Percentiles rank a stretch among this genome's conserved stretches.
phyloP scores from a whole-genome alignment of 2,888 invertebrate genomes.

The Nemapogon koenigi region DNA sequence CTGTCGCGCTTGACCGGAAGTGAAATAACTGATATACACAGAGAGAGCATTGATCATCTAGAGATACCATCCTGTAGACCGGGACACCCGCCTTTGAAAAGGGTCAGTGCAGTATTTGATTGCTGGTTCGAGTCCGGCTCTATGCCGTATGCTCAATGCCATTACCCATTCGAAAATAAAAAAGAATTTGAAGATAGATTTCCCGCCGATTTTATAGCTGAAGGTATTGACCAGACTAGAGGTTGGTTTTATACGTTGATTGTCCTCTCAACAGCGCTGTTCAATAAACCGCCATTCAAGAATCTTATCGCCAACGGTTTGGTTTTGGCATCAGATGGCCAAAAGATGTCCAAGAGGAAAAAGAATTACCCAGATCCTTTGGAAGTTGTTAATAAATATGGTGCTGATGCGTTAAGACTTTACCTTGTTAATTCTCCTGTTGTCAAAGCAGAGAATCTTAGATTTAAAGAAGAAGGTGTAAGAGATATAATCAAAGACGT shows the following conservation, averaged over 20 bases:
- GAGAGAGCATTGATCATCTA: constrained; percentile 92
- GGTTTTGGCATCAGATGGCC: constrained; percentile 95
- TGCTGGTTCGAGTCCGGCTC: constrained; percentile 99
- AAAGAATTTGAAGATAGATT: constrained; percentile 90
- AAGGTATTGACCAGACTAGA: constrained; percentile 97
- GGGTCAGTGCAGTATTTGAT: constrained; percentile 96
- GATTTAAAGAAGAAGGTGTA: constrained; percentile 98
- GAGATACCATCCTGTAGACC: constrained; percentile 88
- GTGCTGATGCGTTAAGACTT: constrained; percentile 94
- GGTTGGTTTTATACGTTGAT: constrained; percentile 99
- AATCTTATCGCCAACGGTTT: constrained; percentile 97
- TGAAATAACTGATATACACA: constrained; percentile 88
- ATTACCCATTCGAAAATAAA: constrained; percentile 94
- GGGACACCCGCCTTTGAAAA: constrained; percentile 82
- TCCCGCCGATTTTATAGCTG: constrained; percentile 99
- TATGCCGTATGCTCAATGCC: constrained; percentile 97
- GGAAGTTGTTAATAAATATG: constrained; percentile 88
- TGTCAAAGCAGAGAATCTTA: constrained; percentile 93
- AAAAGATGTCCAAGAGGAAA: constrained; percentile 99
- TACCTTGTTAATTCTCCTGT: constrained; percentile 98
- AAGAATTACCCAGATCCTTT: constrained; percentile 99
- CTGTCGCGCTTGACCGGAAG: constrained; percentile 82
- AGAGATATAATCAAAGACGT: constrained; percentile 96
- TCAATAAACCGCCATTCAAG: constrained; percentile 96
- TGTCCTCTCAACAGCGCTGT: constrained; percentile 94